phyloP scores from a whole-genome alignment of 2,797 vertebrate genomes.

The Acridotheres tristis region DNA sequence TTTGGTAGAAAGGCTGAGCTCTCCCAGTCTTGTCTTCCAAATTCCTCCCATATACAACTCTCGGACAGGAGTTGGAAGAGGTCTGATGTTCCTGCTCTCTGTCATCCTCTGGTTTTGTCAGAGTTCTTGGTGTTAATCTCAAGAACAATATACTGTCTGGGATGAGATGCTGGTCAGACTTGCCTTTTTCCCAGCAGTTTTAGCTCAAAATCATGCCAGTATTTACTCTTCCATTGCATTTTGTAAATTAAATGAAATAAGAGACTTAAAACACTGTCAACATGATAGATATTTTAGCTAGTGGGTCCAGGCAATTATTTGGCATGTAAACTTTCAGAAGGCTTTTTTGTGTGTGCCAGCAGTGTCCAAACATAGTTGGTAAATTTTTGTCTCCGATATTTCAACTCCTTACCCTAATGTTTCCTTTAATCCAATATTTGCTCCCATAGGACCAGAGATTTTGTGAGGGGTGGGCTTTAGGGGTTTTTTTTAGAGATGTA shows the following conservation, averaged over 20 bases:
- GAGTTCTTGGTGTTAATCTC: constrained; percentile 37
- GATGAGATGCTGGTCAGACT: neutral
- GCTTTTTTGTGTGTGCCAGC: constrained; percentile 4
- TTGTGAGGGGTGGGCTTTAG: neutral
- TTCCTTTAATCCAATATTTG: neutral
- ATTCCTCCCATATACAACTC: neutral
- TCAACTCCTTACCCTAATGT: neutral
- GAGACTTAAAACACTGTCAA: constrained; percentile 36
- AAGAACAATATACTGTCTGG: neutral
- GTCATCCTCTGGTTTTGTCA: neutral
- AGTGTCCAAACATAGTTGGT: neutral
- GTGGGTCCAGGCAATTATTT: constrained; percentile 17
- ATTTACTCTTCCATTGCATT: constrained; percentile 32
- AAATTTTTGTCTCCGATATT: neutral
- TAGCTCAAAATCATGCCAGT: neutral
- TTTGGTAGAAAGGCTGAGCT: neutral
- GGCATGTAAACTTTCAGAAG: constrained; percentile 33
- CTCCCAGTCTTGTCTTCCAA: neutral
- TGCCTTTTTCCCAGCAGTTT: constrained; percentile 21
- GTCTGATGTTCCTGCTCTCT: neutral
- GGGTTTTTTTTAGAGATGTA: accelerated
- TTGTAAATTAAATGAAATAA: constrained; percentile 45
- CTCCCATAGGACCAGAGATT: neutral
- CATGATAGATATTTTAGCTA: neutral
- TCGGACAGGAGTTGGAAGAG: neutral